Base-by-base conservation (phyloP, 1,140 invertebrate species). In the Homalodisca vitripennis region DNA sequence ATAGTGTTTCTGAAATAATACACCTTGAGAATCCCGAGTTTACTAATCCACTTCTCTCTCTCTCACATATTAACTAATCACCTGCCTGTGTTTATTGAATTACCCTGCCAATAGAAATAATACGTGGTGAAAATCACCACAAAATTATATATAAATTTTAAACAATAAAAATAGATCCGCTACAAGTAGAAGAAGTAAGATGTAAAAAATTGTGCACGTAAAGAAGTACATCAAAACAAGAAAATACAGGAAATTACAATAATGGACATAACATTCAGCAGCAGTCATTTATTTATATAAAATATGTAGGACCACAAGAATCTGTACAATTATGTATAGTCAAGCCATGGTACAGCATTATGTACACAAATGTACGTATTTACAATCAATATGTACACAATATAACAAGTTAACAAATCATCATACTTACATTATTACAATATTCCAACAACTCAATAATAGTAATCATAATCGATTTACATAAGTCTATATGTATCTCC, bases 211-310 rank as follows among this genome's bases (percentile, higher is more conserved):
- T n/a, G n/a, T n/a, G n/a, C n/a, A n/a, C n/a, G n/a, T n/a, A n/a
- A n/a, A n/a, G n/a, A n/a, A n/a, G n/a, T n/a, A n/a, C n/a, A n/a
- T n/a, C n/a, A n/a, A n/a, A n/a, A n/a, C n/a, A n/a, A n/a, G n/a
- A n/a, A n/a, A n/a, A n/a, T n/a, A n/a, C n/a, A n/a, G 48, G 48
- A 51, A 12, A 20, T 51, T 20, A 12, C 17, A 51, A 51, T 17
- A 41, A 51, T 20, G 22, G n/a, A 6, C 48, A 20, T 14, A 10
- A 3, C 17, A 51, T 22, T 20, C 24, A 6, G 26, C 24, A 60
- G 55, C 55, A 10, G 27, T 60, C 27, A n/a, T 60, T 60, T 60
- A 60, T 60, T 53, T 26, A 60, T 60, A 60, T 60, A 60, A 60
- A 60, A 60, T 60, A 60, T 60, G 55, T 60, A 27, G 29, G 27